A percentile compares a stretch with the other conserved stretches of the same genome.
phyloP scores from a whole-genome alignment of 2,797 vertebrate genomes.

The Cynopterus sphinx region DNA sequence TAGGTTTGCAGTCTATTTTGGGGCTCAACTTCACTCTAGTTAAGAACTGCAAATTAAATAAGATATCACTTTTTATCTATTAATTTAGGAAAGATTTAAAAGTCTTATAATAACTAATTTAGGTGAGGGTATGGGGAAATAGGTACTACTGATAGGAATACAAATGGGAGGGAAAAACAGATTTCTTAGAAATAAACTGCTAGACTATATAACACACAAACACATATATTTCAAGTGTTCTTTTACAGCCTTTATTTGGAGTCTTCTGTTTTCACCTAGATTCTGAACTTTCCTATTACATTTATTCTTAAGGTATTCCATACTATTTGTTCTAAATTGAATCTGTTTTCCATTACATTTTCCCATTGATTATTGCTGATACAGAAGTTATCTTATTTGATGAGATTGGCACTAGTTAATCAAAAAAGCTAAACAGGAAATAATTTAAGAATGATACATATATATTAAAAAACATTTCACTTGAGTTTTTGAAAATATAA shows the following conservation, averaged over 20 bases:
- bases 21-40: not conserved
- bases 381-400: not conserved
- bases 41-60: slow-evolving; percentile 19
- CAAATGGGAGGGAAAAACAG: not conserved
- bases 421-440: not conserved
- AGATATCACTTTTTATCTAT: slow-evolving; percentile 22
- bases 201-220: not conserved
- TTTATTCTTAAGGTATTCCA: slow-evolving; percentile 6
- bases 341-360: not conserved
- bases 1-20: not conserved
- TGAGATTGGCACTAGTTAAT: not conserved
- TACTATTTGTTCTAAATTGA: not conserved
- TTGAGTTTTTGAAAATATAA: slow-evolving; percentile 11
- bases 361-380: not conserved
- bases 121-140: not conserved
- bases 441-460: not conserved
- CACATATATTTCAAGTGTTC: not conserved
- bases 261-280: not conserved
- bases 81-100: not conserved
- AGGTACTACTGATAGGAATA: not conserved
- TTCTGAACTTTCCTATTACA: not conserved
- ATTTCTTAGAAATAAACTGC: not conserved
- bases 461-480: not conserved
- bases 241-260: not conserved
- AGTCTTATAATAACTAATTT: not conserved